These are phyloP conservation scores for Odontamblyopus rebecca DNA, from an alignment of 2,797 vertebrate species.

Conservation along the genomic window DNA sequence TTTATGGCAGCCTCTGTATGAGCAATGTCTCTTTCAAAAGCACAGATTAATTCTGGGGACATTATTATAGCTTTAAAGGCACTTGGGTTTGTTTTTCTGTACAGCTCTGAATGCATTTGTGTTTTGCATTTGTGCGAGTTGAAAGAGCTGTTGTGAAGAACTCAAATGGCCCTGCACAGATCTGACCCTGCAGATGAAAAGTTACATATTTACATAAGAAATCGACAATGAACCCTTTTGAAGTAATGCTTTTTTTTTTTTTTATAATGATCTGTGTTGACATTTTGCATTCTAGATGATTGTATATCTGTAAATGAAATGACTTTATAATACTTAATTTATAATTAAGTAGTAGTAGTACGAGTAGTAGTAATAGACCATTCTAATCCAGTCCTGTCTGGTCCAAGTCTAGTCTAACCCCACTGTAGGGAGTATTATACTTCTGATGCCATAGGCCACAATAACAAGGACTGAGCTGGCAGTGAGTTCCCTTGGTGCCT, in stretches of 20 bases:
- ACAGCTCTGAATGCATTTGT: no score
- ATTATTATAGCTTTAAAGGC: not conserved
- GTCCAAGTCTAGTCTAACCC: no score
- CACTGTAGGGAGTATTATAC: no score
- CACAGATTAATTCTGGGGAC: not conserved
- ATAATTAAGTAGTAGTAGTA: no score
- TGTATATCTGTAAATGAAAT: not conserved
- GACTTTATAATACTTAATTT: not conserved
- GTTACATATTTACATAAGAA: conserved; percentile 13
- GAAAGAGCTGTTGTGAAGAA: conserved; percentile 17
- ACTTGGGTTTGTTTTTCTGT: conserved; percentile 24
- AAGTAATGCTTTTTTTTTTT: not conserved
- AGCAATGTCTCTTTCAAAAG: no score
- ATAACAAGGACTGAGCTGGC: no score
- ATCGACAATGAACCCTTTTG: not conserved
- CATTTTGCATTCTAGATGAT: not conserved
- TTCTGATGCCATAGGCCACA: no score
- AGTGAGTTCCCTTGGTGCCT: no score
- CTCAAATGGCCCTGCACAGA: conserved; percentile 24
- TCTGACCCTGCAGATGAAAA: conserved; percentile 1
- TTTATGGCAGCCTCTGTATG: no score
- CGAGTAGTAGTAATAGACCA: no score
- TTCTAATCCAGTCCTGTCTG: no score
- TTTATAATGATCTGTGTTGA: not conserved
- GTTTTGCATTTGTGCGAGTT: conserved; percentile 8